Evolutionary conservation across 1,140 invertebrate species (phyloP), one percentile per base, ranked within the genome.

Genomic region (Phymorhynchus buccinoides): DNA sequence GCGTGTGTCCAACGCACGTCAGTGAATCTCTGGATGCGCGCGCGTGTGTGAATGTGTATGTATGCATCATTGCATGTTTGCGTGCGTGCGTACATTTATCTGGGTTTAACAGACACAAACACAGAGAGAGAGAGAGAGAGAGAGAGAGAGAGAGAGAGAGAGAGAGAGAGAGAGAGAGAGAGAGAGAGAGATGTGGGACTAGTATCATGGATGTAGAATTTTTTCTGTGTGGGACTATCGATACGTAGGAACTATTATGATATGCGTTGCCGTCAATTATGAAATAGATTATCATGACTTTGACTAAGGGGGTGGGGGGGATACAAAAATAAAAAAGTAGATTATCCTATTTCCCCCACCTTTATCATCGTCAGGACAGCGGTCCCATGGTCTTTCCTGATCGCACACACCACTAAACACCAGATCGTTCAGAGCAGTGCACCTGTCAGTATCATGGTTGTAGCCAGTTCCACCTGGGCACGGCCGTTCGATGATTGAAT

Each of bases 141-240:
- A 56, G 12, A 56, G 52, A 56, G 12, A 56, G 52, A 56, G 12
- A 56, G 12, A 56, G 52, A 56, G 52, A 56, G 52, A 56, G 52
- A 56, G 52, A 56, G 52, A 56, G 52, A 56, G 52, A 56, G 52
- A 56, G 52, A 56, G 52, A 56, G 52, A 56, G 52, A 56, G 52
- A 56, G 52, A 56, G 12, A 56, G 52, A 56, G 12, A 56, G 52
- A 56, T 27, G 52, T 14, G 52, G 27, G 14, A 73, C 32, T 12
- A 35, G 9, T 73, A 35, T 35, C 3, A 12, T 27, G 27, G 6
- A 32, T 7, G 27, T 32, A 9, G 22, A n/a, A 7, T 68, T 4
- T 68, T 68, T 68, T 6, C 66, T 12, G n/a, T 27, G 27, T 12
- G 12, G 52, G 52, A 14, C 52, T 14, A 27, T 27, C 52, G 12